Percentiles rank a stretch among this genome's conserved stretches.
Conservation (phyloP, 2,888 invertebrate genomes). For the Eupithecia subumbrata region DNA sequence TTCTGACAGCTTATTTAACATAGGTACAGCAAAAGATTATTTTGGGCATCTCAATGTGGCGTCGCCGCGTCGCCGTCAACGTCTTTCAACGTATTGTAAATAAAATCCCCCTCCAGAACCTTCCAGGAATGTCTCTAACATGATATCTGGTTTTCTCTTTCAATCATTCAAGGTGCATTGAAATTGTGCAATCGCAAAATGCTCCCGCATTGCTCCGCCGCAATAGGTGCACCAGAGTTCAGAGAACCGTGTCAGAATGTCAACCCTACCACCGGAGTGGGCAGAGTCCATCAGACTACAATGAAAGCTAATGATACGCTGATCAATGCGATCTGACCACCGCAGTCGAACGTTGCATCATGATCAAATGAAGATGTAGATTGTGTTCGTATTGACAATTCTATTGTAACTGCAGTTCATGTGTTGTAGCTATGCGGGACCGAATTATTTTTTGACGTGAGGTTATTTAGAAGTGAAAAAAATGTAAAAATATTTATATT, state of each 20-base stretch:
- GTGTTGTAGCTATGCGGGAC: background rate
- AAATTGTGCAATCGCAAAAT: background rate
- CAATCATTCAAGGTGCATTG: background rate
- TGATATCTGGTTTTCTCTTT: background rate
- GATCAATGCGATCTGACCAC: constrained; percentile 31
- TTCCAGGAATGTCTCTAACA: no score
- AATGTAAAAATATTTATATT: no score
- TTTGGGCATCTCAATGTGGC: background rate
- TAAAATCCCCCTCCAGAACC: background rate
- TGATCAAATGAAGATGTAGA: constrained; percentile 25
- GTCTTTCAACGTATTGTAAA: background rate
- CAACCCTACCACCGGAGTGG: constrained; percentile 52
- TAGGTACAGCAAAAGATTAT: background rate
- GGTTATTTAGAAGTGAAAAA: no score
- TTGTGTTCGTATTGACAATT: constrained; percentile 1
- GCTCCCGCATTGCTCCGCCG: constrained; percentile 1
- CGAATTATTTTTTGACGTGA: constrained; percentile 4
- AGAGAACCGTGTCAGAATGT: constrained; percentile 32
- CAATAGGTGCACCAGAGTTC: constrained; percentile 16
- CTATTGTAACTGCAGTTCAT: constrained; percentile 1
- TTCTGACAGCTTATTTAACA: background rate
- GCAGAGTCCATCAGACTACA: constrained; percentile 72
- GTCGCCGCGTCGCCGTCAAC: background rate
- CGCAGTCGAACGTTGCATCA: constrained; percentile 21
- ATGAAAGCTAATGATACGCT: constrained; percentile 81